These are phyloP conservation scores for Mus pahari DNA, from an alignment of 2,113 vertebrate genomes.

Conservation along the genomic window DNA sequence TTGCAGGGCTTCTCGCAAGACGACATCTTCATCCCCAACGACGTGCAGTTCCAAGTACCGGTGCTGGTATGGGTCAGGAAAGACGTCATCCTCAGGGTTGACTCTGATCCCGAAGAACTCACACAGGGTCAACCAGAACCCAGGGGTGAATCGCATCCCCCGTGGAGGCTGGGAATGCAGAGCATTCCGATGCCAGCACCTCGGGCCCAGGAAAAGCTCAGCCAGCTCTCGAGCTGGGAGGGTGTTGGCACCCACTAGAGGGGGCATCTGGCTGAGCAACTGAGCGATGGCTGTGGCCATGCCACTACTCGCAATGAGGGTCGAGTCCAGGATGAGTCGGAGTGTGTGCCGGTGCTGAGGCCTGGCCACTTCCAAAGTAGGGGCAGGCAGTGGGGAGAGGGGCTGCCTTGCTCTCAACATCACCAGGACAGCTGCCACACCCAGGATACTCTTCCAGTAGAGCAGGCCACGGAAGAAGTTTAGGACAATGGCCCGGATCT, in stretches of 20 bases:
- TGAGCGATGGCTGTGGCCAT: background rate
- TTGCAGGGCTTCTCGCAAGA: slow-evolving; percentile 83
- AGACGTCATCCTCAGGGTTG: rapidly evolving
- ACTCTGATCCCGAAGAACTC: background rate
- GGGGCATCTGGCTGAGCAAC: slow-evolving; percentile 57
- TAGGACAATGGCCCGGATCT: slow-evolving; percentile 28
- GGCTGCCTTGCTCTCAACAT: background rate
- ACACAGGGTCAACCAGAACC: slow-evolving; percentile 64
- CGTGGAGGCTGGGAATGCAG: background rate
- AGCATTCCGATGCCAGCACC: background rate
- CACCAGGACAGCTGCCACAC: slow-evolving; percentile 7
- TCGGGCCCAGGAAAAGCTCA: background rate
- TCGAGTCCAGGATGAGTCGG: background rate
- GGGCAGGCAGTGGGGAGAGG: rapidly evolving
- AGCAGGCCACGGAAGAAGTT: slow-evolving; percentile 61
- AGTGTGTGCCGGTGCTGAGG: rapidly evolving
- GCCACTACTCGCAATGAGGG: background rate
- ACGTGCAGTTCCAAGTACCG: slow-evolving; percentile 64
- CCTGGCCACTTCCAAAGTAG: rapidly evolving
- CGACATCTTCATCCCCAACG: slow-evolving; percentile 62
- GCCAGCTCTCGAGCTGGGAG: background rate
- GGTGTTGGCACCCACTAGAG: background rate
- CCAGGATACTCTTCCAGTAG: slow-evolving; percentile 51
- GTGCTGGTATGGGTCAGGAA: rapidly evolving
- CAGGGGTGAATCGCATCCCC: background rate